Base-by-base conservation (phyloP, 1,140 invertebrate genomes). In the Spodoptera litura region DNA sequence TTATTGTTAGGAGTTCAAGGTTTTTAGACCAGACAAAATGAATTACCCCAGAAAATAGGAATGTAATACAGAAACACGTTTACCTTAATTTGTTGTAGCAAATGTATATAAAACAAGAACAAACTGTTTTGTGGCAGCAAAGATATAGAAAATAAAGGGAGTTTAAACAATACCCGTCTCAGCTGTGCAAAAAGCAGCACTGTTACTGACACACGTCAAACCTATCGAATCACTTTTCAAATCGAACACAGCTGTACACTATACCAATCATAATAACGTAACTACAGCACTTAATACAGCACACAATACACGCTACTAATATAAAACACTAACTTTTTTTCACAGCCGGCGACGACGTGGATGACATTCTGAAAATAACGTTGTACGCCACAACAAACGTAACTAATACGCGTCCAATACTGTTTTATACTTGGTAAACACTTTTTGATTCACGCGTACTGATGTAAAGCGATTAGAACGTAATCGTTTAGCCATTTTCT, bases 401-500 rank as follows among this genome's bases (percentile, higher is more conserved):
- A 80, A 82, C 87, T 89, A 90, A 73, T 91, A 83, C 78, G 85
- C 87, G 85, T 88, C 82, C 73, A 88, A 89, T 80, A 89, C 86
- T 66, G 83, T 85, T 87, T 89, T 88, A 83, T 83, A 87, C 85
- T 91, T 90, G 68, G 80, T 88, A 88, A 89, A 90, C 87, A 91
- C 83, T 85, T 85, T 87, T 81, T 85, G 84, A 90, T 87, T 84
- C 83, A 85, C 80, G 86, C 83, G 82, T 72, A 84, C 82, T 52
- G 79, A 75, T 88, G 87, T 85, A 84, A 85, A 86, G 66, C 80
- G 92, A 92, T 92, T 91, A 91, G 78, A 83, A 66, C 85, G 86
- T 88, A 93, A 94, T 91, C 90, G 87, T 84, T 78, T 81, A 87
- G 84, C 88, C 92, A 94, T 94, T 94, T 92, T 94, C 85, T 91